phyloP scores from a whole-genome alignment of 2,888 invertebrate genomes.

The Cheilosia impressa region DNA sequence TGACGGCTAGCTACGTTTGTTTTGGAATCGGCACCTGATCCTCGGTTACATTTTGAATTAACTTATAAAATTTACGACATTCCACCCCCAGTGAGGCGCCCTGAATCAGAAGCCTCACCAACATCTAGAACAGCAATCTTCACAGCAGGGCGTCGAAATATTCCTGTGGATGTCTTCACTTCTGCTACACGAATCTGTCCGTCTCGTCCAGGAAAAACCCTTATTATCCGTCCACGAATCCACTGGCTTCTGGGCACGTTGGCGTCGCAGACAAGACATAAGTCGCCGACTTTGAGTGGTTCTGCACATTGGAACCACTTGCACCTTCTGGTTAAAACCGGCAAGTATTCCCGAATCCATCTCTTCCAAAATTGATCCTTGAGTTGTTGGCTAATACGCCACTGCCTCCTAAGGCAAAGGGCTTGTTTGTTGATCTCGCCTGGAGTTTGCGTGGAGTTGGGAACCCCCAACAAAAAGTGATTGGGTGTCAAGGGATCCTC shows the following conservation, averaged over 20 bases:
- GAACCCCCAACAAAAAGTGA: conserved; percentile 39
- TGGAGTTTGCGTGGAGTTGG: conserved; percentile 23
- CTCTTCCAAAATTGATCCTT: conserved; percentile 41
- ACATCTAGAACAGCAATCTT: conserved; percentile 81
- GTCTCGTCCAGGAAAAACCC: conserved; percentile 64
- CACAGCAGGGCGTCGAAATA: conserved; percentile 61
- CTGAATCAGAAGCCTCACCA: conserved; percentile 78
- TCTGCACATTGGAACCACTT: conserved; percentile 14
- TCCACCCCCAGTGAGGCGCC: conserved; percentile 26
- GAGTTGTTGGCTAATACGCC: conserved; percentile 22
- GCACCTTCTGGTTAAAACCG: not conserved
- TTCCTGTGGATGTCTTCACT: conserved; percentile 67
- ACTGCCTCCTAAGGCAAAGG: conserved; percentile 33
- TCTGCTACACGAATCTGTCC: no score
- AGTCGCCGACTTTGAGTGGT: conserved; percentile 33
- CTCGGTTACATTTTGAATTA: not conserved
- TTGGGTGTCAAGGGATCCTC: conserved; percentile 51
- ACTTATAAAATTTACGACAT: conserved; percentile 6
- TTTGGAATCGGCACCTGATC: not conserved
- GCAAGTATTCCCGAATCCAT: conserved; percentile 30
- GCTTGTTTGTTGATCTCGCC: conserved; percentile 3
- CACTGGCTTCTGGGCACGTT: conserved; percentile 69
- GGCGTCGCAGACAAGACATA: conserved; percentile 57
- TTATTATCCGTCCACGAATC: conserved; percentile 36
- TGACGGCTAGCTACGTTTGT: not conserved